Evolutionary conservation across 2,113 vertebrate species (phyloP), one percentile per base, ranked within the genome.

Genomic region (Bostrychus sinensis): DNA sequence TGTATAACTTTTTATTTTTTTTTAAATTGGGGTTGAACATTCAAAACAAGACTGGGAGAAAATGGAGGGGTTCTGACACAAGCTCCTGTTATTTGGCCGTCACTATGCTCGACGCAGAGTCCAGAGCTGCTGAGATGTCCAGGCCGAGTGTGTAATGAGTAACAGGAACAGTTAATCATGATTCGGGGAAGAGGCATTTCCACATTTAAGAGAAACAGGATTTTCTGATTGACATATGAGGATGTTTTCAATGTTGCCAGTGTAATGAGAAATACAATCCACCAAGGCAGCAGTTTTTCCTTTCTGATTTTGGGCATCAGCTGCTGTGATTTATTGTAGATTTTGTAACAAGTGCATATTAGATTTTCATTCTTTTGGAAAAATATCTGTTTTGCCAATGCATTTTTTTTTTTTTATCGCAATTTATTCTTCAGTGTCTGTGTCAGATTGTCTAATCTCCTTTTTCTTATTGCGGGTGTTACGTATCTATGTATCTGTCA

Each of bases 1-100:
- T n/a, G n/a, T n/a, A n/a, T n/a, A n/a, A n/a, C n/a, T n/a, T n/a
- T n/a, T n/a, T n/a, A n/a, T n/a, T n/a, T n/a, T n/a, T n/a, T n/a
- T n/a, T n/a, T n/a, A n/a, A n/a, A n/a, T n/a, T n/a, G n/a, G n/a
- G n/a, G n/a, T n/a, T n/a, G n/a, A n/a, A n/a, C n/a, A n/a, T 45
- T 50, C 16, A 59, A 28, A 62, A 25, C 51, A 32, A 51, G 28
- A 13, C 30, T 58, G 6, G 11, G 51, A 39, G 41, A 13, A 10
- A 2, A 5, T 20, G 28, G 22, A 72, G 43, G 58, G 37, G 46
- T 57, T 16, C 46, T 57, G 69, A 57, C 42, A 73, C 41, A 56
- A 16, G 22, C 0, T 62, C 10, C 37, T 22, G 50, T 17, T 34
- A 2, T 17, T 65, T 53, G 14, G 13, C n/a, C 6, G 30, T 32